These are phyloP conservation scores for Charina bottae DNA, from an alignment of 2,113 vertebrate species.

Conservation along the genomic window DNA sequence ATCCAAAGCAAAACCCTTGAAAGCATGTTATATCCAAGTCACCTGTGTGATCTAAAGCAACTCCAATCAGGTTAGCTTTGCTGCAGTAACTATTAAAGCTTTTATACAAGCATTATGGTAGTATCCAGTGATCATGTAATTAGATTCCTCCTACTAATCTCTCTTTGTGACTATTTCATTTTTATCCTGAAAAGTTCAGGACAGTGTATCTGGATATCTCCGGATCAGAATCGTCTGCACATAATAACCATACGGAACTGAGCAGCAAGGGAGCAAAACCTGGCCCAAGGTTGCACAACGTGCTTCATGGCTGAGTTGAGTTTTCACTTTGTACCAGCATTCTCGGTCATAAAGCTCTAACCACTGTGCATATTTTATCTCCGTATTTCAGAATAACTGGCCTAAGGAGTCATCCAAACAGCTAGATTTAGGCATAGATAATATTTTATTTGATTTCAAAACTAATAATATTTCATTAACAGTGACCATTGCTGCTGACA, in stretches of 20 bases:
- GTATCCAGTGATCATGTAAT: neutral
- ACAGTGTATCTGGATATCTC: neutral
- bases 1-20: neutral
- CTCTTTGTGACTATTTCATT: neutral
- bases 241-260: neutral
- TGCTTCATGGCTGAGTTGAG: neutral
- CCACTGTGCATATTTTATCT: neutral
- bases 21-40: neutral
- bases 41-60: neutral
- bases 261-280: neutral
- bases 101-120: neutral
- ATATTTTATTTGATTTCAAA: neutral
- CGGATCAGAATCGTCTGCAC: neutral
- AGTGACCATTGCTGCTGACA: neutral
- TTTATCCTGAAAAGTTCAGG: neutral
- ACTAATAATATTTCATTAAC: neutral
- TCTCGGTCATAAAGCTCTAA: neutral
- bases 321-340: neutral
- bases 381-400: neutral
- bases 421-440: neutral
- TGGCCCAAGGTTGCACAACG: neutral
- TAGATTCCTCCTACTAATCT: neutral
- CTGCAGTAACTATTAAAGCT: neutral
- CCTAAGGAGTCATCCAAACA: neutral
- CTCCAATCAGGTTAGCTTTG: neutral